Conservation (phyloP, 1,140 invertebrate species). For the Drosophila funebris region DNA sequence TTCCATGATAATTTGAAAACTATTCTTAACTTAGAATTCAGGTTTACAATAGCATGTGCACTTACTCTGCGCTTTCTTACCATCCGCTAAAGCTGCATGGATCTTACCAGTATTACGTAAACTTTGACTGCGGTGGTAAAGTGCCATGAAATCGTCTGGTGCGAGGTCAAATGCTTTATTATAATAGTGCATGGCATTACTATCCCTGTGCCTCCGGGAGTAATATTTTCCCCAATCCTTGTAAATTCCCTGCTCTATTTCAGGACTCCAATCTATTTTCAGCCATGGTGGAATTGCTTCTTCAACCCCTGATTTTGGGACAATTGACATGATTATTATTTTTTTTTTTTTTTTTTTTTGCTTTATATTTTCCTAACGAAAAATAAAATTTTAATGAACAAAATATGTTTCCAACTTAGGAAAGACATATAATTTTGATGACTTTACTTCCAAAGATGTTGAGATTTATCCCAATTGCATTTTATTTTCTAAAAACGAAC, state of each 20-base stretch:
- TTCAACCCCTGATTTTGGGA: conserved; percentile 21
- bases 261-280: conserved; percentile 67
- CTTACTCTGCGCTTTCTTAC: conserved; percentile 54
- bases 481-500: too few relatives aligned
- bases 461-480: too few relatives aligned
- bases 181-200: conserved; percentile 62
- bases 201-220: conserved; percentile 51
- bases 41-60: not conserved
- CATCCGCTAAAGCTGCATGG: conserved; percentile 49
- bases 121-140: conserved; percentile 62
- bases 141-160: conserved; percentile 45
- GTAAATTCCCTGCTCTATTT: conserved; percentile 64
- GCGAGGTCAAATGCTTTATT: conserved; percentile 55
- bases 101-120: conserved; percentile 55
- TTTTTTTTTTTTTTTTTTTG: conserved; percentile 7
- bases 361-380: not conserved
- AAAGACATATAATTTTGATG: not conserved
- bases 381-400: not conserved
- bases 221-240: conserved; percentile 75
- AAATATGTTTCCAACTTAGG: not conserved
- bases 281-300: conserved; percentile 51
- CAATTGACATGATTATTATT: conserved; percentile 31
- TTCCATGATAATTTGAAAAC: not conserved
- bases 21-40: not conserved
- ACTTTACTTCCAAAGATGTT: not conserved